Evolutionary conservation across 2,888 invertebrate species (phyloP), one percentile per base, ranked within the genome.

Genomic region (Nomada fabriciana): DNA sequence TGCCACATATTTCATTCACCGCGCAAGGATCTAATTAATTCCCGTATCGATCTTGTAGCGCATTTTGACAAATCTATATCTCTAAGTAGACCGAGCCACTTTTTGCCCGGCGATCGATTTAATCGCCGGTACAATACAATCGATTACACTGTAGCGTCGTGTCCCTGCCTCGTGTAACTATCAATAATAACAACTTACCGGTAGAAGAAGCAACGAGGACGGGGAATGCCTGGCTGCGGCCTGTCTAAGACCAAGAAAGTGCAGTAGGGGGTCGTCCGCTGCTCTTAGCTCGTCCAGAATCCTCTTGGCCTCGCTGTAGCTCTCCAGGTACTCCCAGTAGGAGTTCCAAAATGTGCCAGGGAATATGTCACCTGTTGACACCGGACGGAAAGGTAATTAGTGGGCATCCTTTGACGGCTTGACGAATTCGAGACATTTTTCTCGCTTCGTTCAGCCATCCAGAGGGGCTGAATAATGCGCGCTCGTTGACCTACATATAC

Each of bases 161-260:
- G 72, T 68, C 68, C 59, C 57, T 57, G 59, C 53, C 63, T 53
- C 52, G n/a, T 60, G 73, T 47, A 68, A 71, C 63, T 25, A 81
- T 82, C 71, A 83, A 85, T 82, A 79, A 47, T 11, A 47, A 47
- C 47, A 47, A 96, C 96, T 96, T 93, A 96, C 96, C 96, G 96
- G 96, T 93, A 96, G 93, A 92, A 96, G 95, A 85, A 96, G 95
- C 87, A 96, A 95, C 84, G 96, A 95, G 65, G 95, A 95, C 71
- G 96, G 95, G 76, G 95, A 95, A 92, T 96, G 94, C 91, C 95
- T 95, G 77, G 96, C 96, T 69, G 96, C 96, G 67, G 96, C 96
- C 89, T 95, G 95, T 80, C 96, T 94, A 88, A 96, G 95, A 91
- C 95, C 95, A 85, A 96, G 95, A 83, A 96, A 95, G 84, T 96